phyloP scores from a whole-genome alignment of 1,140 invertebrate genomes.

The Stegodyphus mimosarum region DNA sequence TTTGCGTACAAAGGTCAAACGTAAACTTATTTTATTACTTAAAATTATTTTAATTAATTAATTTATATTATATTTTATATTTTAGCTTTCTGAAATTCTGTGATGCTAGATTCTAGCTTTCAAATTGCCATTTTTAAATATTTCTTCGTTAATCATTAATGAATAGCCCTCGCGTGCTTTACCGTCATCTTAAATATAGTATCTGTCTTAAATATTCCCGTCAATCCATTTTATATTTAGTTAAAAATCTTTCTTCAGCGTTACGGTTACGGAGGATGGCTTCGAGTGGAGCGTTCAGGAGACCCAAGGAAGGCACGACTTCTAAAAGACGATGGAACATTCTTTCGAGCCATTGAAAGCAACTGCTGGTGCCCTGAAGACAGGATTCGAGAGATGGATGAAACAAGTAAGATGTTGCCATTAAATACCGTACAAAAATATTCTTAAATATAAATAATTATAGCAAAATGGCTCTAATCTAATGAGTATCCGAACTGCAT shows the following conservation, averaged over 20 bases:
- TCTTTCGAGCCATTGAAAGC: conserved; percentile 73
- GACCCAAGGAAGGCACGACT: conserved; percentile 69
- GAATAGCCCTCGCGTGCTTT: no score
- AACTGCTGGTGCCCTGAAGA: conserved; percentile 73
- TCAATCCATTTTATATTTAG: no score
- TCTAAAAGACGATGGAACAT: conserved; percentile 72
- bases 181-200: no score
- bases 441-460: not conserved
- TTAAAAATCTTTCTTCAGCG: conserved; percentile 65
- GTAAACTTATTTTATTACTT: no score
- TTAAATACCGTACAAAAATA: not conserved
- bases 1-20: no score
- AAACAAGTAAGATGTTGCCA: conserved; percentile 65
- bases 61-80: no score
- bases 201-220: no score
- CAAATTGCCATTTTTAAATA: no score
- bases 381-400: conserved; percentile 71
- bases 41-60: no score
- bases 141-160: no score
- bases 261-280: conserved; percentile 75
- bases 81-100: no score
- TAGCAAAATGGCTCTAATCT: not conserved
- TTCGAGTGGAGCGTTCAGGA: conserved; percentile 68
- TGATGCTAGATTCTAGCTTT: no score
- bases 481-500: not conserved